phyloP scores from a whole-genome alignment of 2,888 invertebrate species.

The Homarus gammarus region DNA sequence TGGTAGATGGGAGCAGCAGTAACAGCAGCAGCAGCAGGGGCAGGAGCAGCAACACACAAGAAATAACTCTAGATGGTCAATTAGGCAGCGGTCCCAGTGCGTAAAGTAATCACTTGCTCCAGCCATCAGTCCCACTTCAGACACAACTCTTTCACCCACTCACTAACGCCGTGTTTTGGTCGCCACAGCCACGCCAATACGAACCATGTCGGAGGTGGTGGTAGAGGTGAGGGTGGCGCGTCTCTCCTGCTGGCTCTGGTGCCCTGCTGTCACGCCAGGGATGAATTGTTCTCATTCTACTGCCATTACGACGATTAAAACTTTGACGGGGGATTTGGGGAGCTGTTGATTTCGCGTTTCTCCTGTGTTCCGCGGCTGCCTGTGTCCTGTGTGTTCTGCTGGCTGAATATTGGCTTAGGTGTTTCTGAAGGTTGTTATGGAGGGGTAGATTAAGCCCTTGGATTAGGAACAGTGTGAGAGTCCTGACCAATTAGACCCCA shows the following conservation, averaged over 20 bases:
- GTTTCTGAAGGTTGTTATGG: no score
- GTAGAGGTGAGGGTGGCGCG: conserved; percentile 14
- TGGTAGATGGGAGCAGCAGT: not conserved
- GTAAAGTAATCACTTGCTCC: conserved; percentile 69
- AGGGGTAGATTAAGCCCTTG: no score
- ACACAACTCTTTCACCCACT: conserved; percentile 40
- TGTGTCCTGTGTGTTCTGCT: not conserved
- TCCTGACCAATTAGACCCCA: not conserved
- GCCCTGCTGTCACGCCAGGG: conserved; percentile 40
- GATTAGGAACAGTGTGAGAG: no score
- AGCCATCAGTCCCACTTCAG: conserved; percentile 70
- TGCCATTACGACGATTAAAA: conserved; percentile 73
- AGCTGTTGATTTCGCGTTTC: conserved; percentile 65
- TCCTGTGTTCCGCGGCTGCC: not conserved
- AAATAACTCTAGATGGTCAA: conserved; percentile 65
- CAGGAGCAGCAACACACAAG: conserved; percentile 32
- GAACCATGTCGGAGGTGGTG: not conserved
- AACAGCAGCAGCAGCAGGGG: not conserved
- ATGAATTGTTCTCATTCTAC: conserved; percentile 73
- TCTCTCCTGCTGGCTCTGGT: not conserved
- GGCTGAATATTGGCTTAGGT: no score
- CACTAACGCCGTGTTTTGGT: conserved; percentile 41
- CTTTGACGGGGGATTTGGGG: conserved; percentile 69
- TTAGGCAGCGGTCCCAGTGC: conserved; percentile 63
- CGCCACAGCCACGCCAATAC: conserved; percentile 1